phyloP scores from a whole-genome alignment of 2,113 vertebrate species.

The Sebastes fasciatus region DNA sequence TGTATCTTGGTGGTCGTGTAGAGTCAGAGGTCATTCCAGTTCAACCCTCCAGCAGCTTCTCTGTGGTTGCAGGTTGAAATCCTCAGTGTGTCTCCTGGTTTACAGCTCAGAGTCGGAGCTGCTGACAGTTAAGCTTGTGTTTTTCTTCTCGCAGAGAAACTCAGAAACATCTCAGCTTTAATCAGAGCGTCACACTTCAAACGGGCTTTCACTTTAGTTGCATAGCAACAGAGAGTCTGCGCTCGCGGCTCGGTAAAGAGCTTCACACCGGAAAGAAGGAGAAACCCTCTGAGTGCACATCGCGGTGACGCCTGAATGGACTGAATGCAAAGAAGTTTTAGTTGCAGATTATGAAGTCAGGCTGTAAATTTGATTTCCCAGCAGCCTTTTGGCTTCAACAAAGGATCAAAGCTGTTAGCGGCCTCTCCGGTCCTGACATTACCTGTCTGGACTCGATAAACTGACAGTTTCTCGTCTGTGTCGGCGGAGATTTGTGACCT shows the following conservation, averaged over 20 bases:
- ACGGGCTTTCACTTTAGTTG: constrained; percentile 30
- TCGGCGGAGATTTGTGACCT: too few species aligned
- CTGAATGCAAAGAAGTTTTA: background rate
- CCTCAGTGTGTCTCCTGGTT: too few species aligned
- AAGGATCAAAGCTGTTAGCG: background rate
- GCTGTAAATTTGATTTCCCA: constrained; percentile 30
- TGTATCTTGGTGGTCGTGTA: background rate
- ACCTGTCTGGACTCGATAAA: background rate
- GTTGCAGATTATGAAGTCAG: background rate
- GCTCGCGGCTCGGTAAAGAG: background rate
- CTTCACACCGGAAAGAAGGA: background rate
- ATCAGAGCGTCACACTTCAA: constrained; percentile 37
- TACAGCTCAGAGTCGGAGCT: background rate
- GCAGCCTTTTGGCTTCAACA: background rate
- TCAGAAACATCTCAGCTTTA: constrained; percentile 15
- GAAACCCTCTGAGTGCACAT: background rate
- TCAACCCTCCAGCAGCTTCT: background rate
- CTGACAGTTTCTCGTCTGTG: too few species aligned
- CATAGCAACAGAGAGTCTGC: constrained; percentile 52
- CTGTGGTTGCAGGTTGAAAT: background rate
- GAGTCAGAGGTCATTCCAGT: too few species aligned
- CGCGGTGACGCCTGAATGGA: background rate
- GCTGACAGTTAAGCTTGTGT: background rate
- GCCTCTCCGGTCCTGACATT: too few species aligned
- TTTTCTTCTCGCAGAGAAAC: background rate